Percentiles rank a stretch among this genome's conserved stretches.
phyloP scores from a whole-genome alignment of 2,888 invertebrate species.

The Orthosia cruda region DNA sequence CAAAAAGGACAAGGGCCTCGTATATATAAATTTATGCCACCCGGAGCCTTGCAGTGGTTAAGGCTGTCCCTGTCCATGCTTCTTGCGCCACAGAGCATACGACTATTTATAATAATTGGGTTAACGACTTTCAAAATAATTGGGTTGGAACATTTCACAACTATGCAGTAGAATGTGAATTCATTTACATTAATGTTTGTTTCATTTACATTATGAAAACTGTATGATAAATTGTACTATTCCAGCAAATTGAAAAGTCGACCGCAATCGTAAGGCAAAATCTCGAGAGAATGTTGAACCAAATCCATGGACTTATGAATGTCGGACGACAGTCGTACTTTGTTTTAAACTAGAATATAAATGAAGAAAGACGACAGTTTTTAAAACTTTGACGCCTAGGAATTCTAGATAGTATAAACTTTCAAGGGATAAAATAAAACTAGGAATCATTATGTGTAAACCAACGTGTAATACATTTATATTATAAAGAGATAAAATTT shows the following conservation, averaged over 20 bases:
- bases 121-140: constrained; percentile 13
- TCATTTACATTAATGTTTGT: too few relatives aligned
- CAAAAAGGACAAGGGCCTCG: too few relatives aligned
- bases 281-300: neutral
- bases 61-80: constrained; percentile 2
- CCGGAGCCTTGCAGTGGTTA: too few relatives aligned
- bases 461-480: constrained; percentile 90
- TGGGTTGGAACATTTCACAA: constrained; percentile 7
- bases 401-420: neutral
- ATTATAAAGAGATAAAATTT: constrained; percentile 91
- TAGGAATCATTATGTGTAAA: constrained; percentile 78
- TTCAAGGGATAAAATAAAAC: constrained; percentile 69
- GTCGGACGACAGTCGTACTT: neutral
- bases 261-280: neutral
- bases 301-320: constrained; percentile 16
- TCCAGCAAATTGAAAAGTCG: too few relatives aligned
- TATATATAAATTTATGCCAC: too few relatives aligned
- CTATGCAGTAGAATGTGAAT: constrained; percentile 1
- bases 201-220: too few relatives aligned
- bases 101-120: constrained; percentile 48
- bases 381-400: neutral
- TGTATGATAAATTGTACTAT: too few relatives aligned
- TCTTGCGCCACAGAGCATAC: constrained; percentile 26
- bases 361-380: neutral
- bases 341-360: constrained; percentile 9